phyloP scores from a whole-genome alignment of 2,888 invertebrate species.

The Octonoba sinensis region DNA sequence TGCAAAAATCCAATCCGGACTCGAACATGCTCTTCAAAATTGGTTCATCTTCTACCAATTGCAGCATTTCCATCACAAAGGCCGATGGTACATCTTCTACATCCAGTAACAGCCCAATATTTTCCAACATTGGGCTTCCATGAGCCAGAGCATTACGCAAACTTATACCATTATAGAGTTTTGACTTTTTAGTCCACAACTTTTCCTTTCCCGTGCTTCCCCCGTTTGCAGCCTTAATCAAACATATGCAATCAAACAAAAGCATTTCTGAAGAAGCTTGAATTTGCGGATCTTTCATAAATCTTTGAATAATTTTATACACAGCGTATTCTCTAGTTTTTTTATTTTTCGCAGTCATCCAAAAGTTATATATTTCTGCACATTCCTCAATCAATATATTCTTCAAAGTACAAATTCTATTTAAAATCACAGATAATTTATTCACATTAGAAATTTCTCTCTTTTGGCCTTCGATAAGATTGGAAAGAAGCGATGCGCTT shows the following conservation, averaged over 20 bases:
- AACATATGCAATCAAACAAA: constrained; percentile 14
- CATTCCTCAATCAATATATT: neutral
- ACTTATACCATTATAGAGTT: constrained; percentile 13
- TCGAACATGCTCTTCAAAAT: neutral
- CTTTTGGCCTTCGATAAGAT: neutral
- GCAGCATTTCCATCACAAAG: constrained; percentile 16
- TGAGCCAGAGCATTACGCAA: constrained; percentile 23
- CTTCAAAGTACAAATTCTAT: constrained; percentile 11
- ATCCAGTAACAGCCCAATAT: constrained; percentile 12
- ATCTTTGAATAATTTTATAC: constrained; percentile 6
- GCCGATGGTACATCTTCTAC: constrained; percentile 35
- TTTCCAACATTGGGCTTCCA: constrained; percentile 25
- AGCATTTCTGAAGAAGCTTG: constrained; percentile 27
- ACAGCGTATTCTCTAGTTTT: neutral
- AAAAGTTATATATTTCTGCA: neutral
- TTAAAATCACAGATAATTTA: neutral
- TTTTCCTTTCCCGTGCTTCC: neutral
- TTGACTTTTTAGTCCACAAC: constrained; percentile 3
- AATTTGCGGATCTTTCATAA: constrained; percentile 2
- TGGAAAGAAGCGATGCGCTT: neutral
- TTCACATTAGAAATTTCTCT: neutral
- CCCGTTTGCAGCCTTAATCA: neutral
- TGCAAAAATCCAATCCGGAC: neutral
- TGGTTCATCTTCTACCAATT: constrained; percentile 17
- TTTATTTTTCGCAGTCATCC: neutral